Conservation (phyloP, 37 sponge, comb jelly and placozoan species). For the Crambe crambe region DNA sequence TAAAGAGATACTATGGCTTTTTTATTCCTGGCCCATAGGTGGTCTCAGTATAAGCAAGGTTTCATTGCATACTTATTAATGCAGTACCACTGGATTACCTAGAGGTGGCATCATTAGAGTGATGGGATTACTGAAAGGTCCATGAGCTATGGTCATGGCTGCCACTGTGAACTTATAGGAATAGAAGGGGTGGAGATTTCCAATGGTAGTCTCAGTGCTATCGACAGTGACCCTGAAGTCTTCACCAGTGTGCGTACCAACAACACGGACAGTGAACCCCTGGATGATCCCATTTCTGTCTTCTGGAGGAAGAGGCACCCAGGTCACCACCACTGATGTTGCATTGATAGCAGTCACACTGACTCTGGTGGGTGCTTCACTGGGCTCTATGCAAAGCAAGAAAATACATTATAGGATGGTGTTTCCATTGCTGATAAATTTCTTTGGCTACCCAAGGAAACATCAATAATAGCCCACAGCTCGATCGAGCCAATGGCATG, state of each 20-base stretch:
- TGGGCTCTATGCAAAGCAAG: not conserved
- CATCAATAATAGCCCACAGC: too few species aligned
- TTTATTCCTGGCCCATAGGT: too few species aligned
- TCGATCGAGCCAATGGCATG: too few species aligned
- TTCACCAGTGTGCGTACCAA: not conserved
- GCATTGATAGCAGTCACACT: not conserved
- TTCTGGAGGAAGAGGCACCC: conserved; percentile 16
- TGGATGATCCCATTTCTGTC: conserved; percentile 25
- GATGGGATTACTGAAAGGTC: conserved; percentile 2
- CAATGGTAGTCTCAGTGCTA: not conserved
- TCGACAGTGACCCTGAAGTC: not conserved
- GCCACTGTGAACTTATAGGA: conserved; percentile 6
- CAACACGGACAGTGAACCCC: not conserved
- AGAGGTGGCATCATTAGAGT: conserved; percentile 13
- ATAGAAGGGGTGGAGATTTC: conserved; percentile 14
- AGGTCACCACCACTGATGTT: not conserved
- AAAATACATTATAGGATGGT: not conserved
- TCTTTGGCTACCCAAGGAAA: too few species aligned
- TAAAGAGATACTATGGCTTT: too few species aligned
- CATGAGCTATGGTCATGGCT: conserved; percentile 3
- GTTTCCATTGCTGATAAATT: not conserved
- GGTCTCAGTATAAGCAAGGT: too few species aligned
- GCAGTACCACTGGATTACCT: not conserved
- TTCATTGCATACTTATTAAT: too few species aligned
- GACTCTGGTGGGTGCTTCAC: not conserved